Evolutionary conservation across 2,888 invertebrate genomes (phyloP).

Genomic region (Andrena bucephala): DNA sequence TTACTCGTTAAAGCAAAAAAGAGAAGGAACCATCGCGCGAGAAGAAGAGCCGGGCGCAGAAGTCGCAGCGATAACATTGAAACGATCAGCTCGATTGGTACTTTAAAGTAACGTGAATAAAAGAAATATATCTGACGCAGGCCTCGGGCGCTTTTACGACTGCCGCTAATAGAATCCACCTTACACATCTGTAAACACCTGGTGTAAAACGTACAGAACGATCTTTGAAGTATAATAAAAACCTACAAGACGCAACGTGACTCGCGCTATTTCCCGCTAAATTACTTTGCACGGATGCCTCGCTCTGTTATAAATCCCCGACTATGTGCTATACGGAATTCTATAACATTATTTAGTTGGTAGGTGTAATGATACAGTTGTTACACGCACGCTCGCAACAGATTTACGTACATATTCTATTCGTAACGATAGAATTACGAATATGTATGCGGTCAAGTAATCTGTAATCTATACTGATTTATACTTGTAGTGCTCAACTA

Average conservation of each 20-base stretch:
- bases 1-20: constrained; percentile 17
- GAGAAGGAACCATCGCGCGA: neutral
- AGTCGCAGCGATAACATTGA: neutral
- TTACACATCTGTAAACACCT: constrained; percentile 51
- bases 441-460: constrained; percentile 44
- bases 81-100: neutral
- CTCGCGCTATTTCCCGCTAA: constrained; percentile 42
- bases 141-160: constrained; percentile 3
- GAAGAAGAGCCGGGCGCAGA: constrained; percentile 25
- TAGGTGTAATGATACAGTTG: constrained; percentile 63
- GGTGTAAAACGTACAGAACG: constrained; percentile 46
- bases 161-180: constrained; percentile 20
- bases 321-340: constrained; percentile 63
- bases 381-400: constrained; percentile 54
- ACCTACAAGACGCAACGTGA: constrained; percentile 50
- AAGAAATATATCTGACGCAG: constrained; percentile 17
- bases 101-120: neutral
- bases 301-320: constrained; percentile 51
- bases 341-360: constrained; percentile 54
- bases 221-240: constrained; percentile 59
- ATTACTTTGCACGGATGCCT: constrained; percentile 39
- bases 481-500: constrained; percentile 52
- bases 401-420: constrained; percentile 47
- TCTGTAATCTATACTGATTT: constrained; percentile 51
- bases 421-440: constrained; percentile 35